phyloP scores from a whole-genome alignment of 2,797 vertebrate species.

The Melopsittacus undulatus region DNA sequence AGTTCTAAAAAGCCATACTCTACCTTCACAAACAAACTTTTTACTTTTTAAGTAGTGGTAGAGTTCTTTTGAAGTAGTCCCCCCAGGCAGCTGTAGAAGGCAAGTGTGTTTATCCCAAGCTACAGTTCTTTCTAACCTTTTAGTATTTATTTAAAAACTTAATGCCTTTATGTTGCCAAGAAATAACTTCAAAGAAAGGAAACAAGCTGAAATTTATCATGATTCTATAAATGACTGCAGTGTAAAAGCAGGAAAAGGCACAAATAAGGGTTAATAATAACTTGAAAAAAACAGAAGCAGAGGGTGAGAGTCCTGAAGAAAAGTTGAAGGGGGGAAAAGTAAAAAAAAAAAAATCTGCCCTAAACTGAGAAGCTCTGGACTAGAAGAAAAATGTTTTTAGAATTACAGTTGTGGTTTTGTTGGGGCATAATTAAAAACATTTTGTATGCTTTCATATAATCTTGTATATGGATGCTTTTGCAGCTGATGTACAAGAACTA shows the following conservation, averaged over 20 bases:
- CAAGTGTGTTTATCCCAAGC: constrained; percentile 62
- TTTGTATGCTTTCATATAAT: background rate
- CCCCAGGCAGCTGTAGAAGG: constrained; percentile 66
- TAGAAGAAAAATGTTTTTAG: background rate
- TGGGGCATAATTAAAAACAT: background rate
- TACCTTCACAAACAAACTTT: constrained; percentile 71
- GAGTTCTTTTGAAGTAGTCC: constrained; percentile 71
- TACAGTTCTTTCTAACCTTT: constrained; percentile 65
- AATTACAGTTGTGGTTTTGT: background rate
- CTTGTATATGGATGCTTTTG: background rate
- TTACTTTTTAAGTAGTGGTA: constrained; percentile 60
- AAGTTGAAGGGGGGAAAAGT: background rate
- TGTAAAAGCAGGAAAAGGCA: constrained; percentile 43
- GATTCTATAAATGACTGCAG: constrained; percentile 56
- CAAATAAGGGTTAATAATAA: constrained; percentile 41
- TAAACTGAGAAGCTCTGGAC: background rate
- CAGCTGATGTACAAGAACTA: background rate
- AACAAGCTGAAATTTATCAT: constrained; percentile 65
- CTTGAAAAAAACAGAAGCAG: background rate
- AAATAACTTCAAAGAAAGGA: constrained; percentile 71
- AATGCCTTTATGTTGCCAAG: constrained; percentile 58
- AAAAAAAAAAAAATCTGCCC: background rate
- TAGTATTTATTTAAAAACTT: constrained; percentile 73
- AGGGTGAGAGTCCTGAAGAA: background rate
- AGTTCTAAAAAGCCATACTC: constrained; percentile 33